Base-by-base conservation (phyloP, 2,888 invertebrate species). In the Phengaris arion region DNA sequence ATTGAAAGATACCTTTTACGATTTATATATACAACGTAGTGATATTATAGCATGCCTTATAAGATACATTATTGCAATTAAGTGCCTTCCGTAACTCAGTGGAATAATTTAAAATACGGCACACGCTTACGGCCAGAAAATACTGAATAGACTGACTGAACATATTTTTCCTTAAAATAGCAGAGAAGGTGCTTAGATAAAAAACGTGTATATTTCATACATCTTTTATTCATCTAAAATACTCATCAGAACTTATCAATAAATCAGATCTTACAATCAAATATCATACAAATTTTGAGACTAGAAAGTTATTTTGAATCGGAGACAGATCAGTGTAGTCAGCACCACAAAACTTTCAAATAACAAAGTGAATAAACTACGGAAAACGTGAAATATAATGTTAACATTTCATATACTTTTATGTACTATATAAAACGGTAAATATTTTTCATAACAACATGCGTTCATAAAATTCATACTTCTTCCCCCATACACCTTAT, bases 291-390 rank as follows among this genome's bases (percentile, higher is more conserved):
- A 75, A 84, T 86, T 89, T 87, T 87, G 83, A 92, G 93, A 93
- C 93, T 93, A 93, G 93, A 93, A 84, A 90, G 87, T 86, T 87
- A 87, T 85, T 86, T 87, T 88, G 83, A 90, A 88, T 87, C 88
- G 88, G 89, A 85, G 86, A 84, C 85, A 84, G 81, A 82, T 81
- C 79, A 80, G 79, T 79, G 77, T 77, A 75, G 79, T 79, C 81
- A 78, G 81, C 77, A 78, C 72, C 72, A 72, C 22, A 3, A 70
- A 70, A 72, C 72, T 72, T 72, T 72, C 72, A 54, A 54, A 72
- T 72, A 72, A 72, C 72, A 54, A 13, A 72, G 15, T 15, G 48
- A 70, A 72, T 52, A 52, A 72, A 52, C 8, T 72, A 72, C 9
- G 1, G 54, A 52, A 52, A 52, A 72, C 52, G 35, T 72, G 10